phyloP scores from a whole-genome alignment of 2,113 vertebrate genomes.

The Solea solea region DNA sequence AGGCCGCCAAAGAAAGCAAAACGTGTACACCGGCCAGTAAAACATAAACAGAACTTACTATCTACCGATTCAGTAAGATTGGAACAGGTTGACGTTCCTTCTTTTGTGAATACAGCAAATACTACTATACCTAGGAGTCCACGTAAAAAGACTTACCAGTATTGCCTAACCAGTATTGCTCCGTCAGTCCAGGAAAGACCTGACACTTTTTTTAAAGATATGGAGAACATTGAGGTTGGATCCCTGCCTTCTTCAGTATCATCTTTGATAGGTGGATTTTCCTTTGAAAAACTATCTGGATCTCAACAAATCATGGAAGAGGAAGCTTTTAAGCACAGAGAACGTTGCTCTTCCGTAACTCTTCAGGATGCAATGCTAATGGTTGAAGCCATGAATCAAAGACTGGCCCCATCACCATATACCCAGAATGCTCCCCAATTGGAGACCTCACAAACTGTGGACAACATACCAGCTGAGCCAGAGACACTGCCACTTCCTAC shows the following conservation, averaged over 20 bases:
- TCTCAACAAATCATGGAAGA: not conserved
- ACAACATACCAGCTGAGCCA: not conserved
- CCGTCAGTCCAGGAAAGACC: not conserved
- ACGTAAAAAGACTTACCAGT: not conserved
- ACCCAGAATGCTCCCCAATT: not conserved
- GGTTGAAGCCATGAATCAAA: conserved; percentile 67
- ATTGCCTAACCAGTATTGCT: not conserved
- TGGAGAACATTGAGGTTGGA: not conserved
- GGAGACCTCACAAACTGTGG: not conserved
- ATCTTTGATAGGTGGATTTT: conserved; percentile 3
- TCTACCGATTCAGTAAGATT: not conserved
- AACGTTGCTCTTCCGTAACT: conserved; percentile 29
- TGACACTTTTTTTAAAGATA: not conserved
- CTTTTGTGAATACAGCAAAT: not conserved
- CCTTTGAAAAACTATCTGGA: not conserved
- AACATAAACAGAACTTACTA: not conserved
- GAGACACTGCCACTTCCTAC: conserved; percentile 4
- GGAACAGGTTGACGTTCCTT: not conserved
- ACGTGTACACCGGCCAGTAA: not conserved
- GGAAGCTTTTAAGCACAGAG: conserved; percentile 8
- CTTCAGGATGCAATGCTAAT: conserved; percentile 70
- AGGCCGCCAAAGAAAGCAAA: conserved; percentile 40
- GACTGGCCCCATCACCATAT: not conserved
- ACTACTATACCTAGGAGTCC: not conserved
- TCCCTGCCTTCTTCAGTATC: not conserved